Evolutionary conservation across 2,888 invertebrate species (phyloP).

Genomic region (Himalopsyche anomala): DNA sequence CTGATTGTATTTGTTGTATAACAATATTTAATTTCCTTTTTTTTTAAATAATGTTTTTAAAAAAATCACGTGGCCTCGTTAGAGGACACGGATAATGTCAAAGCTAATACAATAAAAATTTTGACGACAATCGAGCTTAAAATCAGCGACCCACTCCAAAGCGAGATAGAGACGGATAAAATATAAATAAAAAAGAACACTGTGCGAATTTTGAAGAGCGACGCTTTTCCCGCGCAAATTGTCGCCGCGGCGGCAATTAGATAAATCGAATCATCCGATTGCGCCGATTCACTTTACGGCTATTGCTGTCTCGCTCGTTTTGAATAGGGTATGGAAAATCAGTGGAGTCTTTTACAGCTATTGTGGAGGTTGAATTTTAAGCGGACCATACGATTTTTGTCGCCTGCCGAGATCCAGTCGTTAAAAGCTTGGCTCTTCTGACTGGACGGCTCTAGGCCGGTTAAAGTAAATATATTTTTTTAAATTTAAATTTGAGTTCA

Average conservation of each 20-base stretch:
- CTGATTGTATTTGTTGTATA: too few relatives aligned
- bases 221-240: slow-evolving; percentile 39
- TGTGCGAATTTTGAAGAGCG: slow-evolving; percentile 33
- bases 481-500: too few relatives aligned
- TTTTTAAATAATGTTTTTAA: too few relatives aligned
- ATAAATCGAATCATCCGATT: slow-evolving; percentile 65
- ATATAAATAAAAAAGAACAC: slow-evolving; percentile 27
- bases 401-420: too few relatives aligned
- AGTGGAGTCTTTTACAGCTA: neutral
- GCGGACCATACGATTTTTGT: too few relatives aligned
- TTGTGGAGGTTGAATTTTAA: neutral
- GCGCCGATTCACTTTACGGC: slow-evolving; percentile 44
- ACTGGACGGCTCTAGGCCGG: too few relatives aligned
- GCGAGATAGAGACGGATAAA: neutral
- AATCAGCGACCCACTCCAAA: neutral
- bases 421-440: too few relatives aligned
- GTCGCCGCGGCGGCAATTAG: slow-evolving; percentile 62
- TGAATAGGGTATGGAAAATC: neutral
- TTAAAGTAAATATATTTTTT: too few relatives aligned
- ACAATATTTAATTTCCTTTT: too few relatives aligned
- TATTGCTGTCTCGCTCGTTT: slow-evolving; percentile 24
- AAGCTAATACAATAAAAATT: slow-evolving; percentile 36
- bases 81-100: neutral
- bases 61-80: neutral
- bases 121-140: slow-evolving; percentile 23